Evolutionary conservation across 2,113 vertebrate species (phyloP), one percentile per base, ranked within the genome.

Genomic region (Neogale vison): DNA sequence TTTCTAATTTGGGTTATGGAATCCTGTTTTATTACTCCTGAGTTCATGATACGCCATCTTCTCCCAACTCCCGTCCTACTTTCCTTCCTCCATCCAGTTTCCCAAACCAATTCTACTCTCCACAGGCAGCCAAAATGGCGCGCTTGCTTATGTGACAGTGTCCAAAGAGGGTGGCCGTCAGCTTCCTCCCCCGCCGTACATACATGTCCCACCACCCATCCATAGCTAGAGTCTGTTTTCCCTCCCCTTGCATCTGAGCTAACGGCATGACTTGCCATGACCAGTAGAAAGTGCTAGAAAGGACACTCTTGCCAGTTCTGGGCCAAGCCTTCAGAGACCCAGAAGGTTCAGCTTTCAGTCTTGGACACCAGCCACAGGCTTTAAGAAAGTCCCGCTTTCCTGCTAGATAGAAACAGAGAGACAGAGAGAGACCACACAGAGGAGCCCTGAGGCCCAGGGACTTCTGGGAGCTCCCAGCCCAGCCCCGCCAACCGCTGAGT

Each of bases 381-480:
- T 9, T n/a, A 52, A 29, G 21, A 42, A 84, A 63, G 57, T 47
- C 61, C 72, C 26, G 20, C 24, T 26, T 15, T 23, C 84, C 15
- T 59, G 61, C 61, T 21, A 15, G 29, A 59, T 7, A 59, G 57
- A 8, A 42, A 59, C 36, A 88, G 59, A 74, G 34, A 55, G 57
- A 50, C 24, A 59, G 61, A 47, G 52, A 13, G 36, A 88, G 42
- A 67, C 36, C 61, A 55, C n/a, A 18, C 15, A 34, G 34, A 52
- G 80, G 13, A 55, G 1, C 23, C 14, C 29, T 0, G 6, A 85
- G 34, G 29, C 26, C 52, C 3, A 0, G 15, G 18, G 26, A 15
- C 80, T 85, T 85, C 80, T 26, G 63, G 86, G 52, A 72, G 52
- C 42, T 69, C 69, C 63, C 34, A 90, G 86, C 7, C 26, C 39